phyloP scores from a whole-genome alignment of 2,113 vertebrate genomes.

The Mus musculus region DNA sequence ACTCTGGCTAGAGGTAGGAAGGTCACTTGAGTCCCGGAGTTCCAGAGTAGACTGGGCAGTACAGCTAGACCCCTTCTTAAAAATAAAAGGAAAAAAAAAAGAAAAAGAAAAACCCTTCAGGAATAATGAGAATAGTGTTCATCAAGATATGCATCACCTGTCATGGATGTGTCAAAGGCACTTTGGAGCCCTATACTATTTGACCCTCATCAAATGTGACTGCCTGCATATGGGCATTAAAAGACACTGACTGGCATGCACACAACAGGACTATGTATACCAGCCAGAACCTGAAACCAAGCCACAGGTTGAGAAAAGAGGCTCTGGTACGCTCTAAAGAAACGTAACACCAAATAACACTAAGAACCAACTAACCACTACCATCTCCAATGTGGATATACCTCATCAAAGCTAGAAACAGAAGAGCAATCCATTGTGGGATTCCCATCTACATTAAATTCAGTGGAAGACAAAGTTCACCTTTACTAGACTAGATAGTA shows the following conservation, averaged over 20 bases:
- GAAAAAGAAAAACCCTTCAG: not conserved
- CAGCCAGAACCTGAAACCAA: not conserved
- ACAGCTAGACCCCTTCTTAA: not conserved
- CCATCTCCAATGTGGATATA: not conserved
- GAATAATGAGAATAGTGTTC: not conserved
- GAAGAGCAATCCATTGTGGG: not conserved
- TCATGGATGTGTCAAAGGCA: accelerated
- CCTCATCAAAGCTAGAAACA: not conserved
- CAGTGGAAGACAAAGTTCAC: not conserved
- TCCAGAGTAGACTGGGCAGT: not conserved
- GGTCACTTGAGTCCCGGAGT: not conserved
- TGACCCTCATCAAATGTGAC: not conserved
- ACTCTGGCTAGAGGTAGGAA: not conserved
- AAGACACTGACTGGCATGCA: not conserved
- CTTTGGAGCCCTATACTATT: not conserved
- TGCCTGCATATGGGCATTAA: too few relatives aligned
- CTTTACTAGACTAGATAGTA: not conserved
- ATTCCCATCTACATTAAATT: not conserved
- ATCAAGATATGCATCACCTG: not conserved
- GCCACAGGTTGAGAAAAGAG: not conserved
- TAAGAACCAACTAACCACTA: not conserved
- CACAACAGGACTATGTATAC: not conserved
- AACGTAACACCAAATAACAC: not conserved
- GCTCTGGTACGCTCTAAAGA: not conserved
- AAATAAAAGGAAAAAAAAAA: too few relatives aligned